phyloP scores from a whole-genome alignment of 2,888 invertebrate species.

The Acholoe squamosa region DNA sequence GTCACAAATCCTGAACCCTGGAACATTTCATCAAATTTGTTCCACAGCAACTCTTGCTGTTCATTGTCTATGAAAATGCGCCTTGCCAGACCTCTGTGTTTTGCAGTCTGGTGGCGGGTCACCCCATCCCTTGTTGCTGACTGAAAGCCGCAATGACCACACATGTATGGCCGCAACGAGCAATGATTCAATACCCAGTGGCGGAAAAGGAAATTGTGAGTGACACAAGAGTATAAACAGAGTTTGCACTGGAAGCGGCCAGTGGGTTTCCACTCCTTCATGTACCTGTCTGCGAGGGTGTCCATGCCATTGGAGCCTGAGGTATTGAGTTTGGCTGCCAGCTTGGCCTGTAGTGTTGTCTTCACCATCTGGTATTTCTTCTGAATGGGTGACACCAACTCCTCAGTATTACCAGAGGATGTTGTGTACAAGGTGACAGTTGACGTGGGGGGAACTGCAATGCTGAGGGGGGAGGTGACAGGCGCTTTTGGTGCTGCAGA shows the following conservation, averaged over 20 bases:
- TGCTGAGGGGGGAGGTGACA: background rate
- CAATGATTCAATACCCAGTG: conserved; percentile 64
- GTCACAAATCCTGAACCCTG: conserved; percentile 55
- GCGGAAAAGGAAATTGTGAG: conserved; percentile 62
- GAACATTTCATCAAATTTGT: conserved; percentile 60
- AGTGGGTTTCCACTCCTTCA: conserved; percentile 63
- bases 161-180: conserved; percentile 58
- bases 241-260: conserved; percentile 61
- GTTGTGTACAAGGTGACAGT: background rate
- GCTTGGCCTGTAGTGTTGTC: background rate
- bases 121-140: conserved; percentile 60
- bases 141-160: conserved; percentile 59
- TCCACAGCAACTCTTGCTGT: conserved; percentile 50
- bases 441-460: background rate
- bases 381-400: conserved; percentile 25
- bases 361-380: conserved; percentile 26
- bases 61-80: conserved; percentile 60
- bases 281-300: conserved; percentile 62
- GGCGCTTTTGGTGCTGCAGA: background rate
- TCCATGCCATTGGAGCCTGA: background rate
- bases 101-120: conserved; percentile 61
- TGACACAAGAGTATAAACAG: conserved; percentile 60
- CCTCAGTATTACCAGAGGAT: background rate
- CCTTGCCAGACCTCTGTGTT: conserved; percentile 39
- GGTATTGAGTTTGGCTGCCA: background rate